Conservation (phyloP, 2,113 vertebrate genomes). For the Pseudonaja textilis region DNA sequence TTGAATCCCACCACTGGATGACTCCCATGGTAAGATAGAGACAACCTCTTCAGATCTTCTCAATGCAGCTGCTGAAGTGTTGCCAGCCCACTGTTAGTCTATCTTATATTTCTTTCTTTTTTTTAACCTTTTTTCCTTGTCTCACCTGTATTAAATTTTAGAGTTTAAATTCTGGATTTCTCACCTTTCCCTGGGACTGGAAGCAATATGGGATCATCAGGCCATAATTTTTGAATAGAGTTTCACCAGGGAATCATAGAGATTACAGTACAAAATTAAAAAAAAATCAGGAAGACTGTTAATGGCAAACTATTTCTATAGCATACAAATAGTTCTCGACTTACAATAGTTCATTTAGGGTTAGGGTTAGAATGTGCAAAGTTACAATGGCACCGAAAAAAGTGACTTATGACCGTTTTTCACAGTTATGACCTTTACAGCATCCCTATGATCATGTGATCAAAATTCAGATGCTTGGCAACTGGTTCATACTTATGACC, state of each 20-base stretch:
- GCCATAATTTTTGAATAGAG: neutral
- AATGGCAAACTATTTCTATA: neutral
- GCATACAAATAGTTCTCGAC: neutral
- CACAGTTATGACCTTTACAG: neutral
- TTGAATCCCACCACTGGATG: no score
- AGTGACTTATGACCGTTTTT: neutral
- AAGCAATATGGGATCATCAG: neutral
- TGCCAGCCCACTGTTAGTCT: neutral
- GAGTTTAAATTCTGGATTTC: neutral
- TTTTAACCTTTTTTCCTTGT: neutral
- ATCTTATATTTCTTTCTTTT: neutral
- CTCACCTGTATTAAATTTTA: neutral
- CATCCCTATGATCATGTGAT: neutral
- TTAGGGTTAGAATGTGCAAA: neutral
- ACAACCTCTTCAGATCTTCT: neutral
- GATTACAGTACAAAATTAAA: neutral
- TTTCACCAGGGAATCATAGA: neutral
- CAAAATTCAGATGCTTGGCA: neutral
- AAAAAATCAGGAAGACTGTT: neutral
- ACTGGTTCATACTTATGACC: neutral
- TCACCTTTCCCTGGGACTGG: neutral
- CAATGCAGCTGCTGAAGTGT: neutral
- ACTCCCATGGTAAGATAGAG: no score
- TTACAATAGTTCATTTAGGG: neutral
- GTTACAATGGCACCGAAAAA: neutral